Evolutionary conservation across 2,113 vertebrate genomes (phyloP), one percentile per base, ranked within the genome.

Genomic region (Sylvia atricapilla): DNA sequence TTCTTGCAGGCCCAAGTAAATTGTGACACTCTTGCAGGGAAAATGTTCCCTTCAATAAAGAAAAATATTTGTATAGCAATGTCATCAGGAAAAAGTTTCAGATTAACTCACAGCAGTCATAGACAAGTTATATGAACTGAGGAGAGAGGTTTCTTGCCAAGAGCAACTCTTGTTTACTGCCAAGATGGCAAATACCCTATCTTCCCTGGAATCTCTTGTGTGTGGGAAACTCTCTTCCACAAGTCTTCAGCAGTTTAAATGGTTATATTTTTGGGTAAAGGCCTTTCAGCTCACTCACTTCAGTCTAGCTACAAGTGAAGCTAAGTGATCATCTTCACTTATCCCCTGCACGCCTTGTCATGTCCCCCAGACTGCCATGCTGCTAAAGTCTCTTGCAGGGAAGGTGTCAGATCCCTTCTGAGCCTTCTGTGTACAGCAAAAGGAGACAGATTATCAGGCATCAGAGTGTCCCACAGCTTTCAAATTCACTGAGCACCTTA

Each of bases 11-110:
- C 28, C 8, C 49, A 81, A 91, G 77, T 39, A 59, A 73, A 46
- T 73, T 49, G 76, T 62, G 90, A 81, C 89, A 82, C 19, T 55
- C 85, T 82, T 82, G 72, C 53, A 70, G 94, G 58, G 37, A 90
- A 93, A 93, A 92, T n/a, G 50, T 64, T 87, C 47, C 63, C 50
- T 82, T 89, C 87, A 93, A 93, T 87, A 90, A 77, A 87, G 63
- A 91, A 76, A 96, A 95, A 84, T 96, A 95, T 94, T 95, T 96
- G 66, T 85, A 59, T 64, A 95, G 50, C 33, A 62, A 82, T 4
- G n/a, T 67, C 83, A 80, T 68, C 44, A 76, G 64, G 74, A 94
- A 94, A 76, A 87, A 64, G 56, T 93, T 93, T 92, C 87, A 92
- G 79, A 87, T 13, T 60, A 93, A 93, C 39, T 85, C 78, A 73